Percentiles rank a stretch among this genome's conserved stretches.
Evolutionary conservation across 2,888 invertebrate genomes (phyloP).

Genomic region (Caenorhabditis japonica): DNA sequence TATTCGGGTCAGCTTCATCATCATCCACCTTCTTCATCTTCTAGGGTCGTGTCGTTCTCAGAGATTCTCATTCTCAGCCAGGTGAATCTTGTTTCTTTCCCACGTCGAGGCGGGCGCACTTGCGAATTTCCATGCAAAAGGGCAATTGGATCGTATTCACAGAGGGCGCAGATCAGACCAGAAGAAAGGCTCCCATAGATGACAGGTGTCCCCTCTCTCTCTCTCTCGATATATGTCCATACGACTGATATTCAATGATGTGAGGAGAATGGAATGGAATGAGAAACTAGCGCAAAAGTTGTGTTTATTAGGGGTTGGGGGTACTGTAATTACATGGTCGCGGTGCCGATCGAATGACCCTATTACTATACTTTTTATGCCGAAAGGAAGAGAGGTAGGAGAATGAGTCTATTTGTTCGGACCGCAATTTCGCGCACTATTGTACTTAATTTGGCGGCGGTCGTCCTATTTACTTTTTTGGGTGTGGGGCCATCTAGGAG

Average conservation of each 20-base stretch:
- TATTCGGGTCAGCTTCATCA: no score
- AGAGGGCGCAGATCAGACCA: neutral
- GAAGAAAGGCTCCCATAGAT: constrained; percentile 6
- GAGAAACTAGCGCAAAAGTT: neutral
- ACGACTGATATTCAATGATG: constrained; percentile 48
- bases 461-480: constrained; percentile 6
- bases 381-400: constrained; percentile 1
- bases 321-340: constrained; percentile 45
- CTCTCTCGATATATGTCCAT: constrained; percentile 26
- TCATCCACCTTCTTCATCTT: no score
- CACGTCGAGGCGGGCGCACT: neutral
- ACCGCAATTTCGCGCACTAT: constrained; percentile 41
- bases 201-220: constrained; percentile 25
- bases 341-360: constrained; percentile 30
- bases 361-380: constrained; percentile 9
- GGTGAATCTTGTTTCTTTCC: neutral
- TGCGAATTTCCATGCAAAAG: no score
- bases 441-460: constrained; percentile 18
- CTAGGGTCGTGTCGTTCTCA: neutral
- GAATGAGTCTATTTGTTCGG: constrained; percentile 11
- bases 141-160: neutral
- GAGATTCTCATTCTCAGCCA: neutral
- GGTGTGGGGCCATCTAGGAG: neutral
- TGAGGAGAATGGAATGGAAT: neutral
- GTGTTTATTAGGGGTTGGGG: neutral